A percentile compares a stretch with the other conserved stretches of the same genome.
Conservation (phyloP, 2,888 invertebrate genomes). For the Aphodius granarius region DNA sequence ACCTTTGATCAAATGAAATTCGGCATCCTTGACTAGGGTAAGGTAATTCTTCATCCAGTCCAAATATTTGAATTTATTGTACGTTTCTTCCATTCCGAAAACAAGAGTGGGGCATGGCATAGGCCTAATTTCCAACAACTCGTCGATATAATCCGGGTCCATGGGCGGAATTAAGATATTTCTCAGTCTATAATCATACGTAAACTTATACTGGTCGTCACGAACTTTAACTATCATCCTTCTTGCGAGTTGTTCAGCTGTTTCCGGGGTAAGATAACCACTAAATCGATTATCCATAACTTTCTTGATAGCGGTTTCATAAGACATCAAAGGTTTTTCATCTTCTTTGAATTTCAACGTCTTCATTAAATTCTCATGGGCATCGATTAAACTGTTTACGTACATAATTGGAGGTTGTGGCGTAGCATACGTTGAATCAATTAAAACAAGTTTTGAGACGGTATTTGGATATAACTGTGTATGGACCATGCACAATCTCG, state of each 20-base stretch:
- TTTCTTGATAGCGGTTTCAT: slow-evolving; percentile 9
- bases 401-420: slow-evolving; percentile 28
- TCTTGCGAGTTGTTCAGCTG: slow-evolving; percentile 11
- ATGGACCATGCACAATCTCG: slow-evolving; percentile 44
- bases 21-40: slow-evolving; percentile 5
- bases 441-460: slow-evolving; percentile 46
- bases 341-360: slow-evolving; percentile 26
- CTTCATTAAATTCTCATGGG: slow-evolving; percentile 48
- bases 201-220: slow-evolving; percentile 13
- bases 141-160: slow-evolving; percentile 6
- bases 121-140: slow-evolving; percentile 9
- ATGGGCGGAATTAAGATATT: slow-evolving; percentile 10
- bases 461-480: slow-evolving; percentile 44
- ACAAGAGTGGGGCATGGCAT: slow-evolving; percentile 12
- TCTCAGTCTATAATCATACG: slow-evolving; percentile 6
- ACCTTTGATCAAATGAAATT: slow-evolving; percentile 11
- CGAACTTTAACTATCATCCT: slow-evolving; percentile 16
- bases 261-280: slow-evolving; percentile 8
- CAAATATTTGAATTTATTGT: not conserved
- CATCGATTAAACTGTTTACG: slow-evolving; percentile 38
- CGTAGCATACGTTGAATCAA: slow-evolving; percentile 45
- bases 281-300: slow-evolving; percentile 4
- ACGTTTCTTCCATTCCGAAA: not conserved
- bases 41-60: not conserved
- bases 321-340: slow-evolving; percentile 6